A percentile compares a stretch with the other conserved stretches of the same genome.
phyloP scores from a whole-genome alignment of 2,113 vertebrate species.

The Hemiprocne comata region DNA sequence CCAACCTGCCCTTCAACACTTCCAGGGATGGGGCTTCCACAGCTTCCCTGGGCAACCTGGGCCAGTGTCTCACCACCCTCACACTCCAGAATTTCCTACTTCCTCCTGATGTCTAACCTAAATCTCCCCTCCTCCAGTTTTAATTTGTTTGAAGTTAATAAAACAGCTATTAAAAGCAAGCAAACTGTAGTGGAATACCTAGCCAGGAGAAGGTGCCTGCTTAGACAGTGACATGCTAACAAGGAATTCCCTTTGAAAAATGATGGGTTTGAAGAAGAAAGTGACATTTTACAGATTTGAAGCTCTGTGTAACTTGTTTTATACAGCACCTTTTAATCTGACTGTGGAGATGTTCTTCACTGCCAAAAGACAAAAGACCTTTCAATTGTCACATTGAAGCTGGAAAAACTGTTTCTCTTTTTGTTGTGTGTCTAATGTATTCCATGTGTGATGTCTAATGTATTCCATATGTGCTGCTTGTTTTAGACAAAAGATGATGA shows the following conservation, averaged over 20 bases:
- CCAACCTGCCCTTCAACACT: no score
- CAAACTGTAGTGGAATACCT: not conserved
- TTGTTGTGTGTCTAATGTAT: not conserved
- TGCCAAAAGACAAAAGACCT: not conserved
- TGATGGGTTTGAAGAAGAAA: not conserved
- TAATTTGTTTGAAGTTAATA: not conserved
- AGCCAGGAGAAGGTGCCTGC: not conserved
- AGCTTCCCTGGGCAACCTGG: no score
- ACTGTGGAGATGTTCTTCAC: not conserved
- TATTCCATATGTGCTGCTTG: fast-evolving
- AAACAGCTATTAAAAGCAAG: not conserved
- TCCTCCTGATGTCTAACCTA: no score
- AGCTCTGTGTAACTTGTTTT: not conserved
- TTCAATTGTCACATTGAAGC: not conserved
- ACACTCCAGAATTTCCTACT: no score
- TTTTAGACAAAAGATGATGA: not conserved
- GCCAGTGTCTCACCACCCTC: no score
- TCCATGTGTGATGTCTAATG: not conserved
- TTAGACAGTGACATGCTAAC: not conserved
- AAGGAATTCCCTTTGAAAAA: not conserved
- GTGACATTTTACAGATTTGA: not conserved
- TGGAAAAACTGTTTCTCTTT: not conserved
- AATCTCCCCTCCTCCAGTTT: no score
- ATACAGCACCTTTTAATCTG: not conserved
- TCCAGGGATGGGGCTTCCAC: no score